A percentile compares a stretch with the other conserved stretches of the same genome.
Evolutionary conservation across 23 tunicate genomes (phyloP).

Genomic region (Phallusia fumigata): DNA sequence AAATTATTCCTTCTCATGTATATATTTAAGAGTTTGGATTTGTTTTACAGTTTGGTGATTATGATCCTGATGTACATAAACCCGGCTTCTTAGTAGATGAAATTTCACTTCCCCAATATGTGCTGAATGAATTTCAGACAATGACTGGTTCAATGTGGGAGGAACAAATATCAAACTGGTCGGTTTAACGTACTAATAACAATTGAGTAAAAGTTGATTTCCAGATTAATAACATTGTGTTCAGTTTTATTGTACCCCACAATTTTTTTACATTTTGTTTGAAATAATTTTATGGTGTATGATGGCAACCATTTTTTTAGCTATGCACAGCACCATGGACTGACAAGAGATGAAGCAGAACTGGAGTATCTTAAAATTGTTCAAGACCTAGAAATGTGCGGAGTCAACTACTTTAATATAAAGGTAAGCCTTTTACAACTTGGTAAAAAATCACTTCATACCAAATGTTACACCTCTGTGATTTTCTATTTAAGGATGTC

Average conservation of each 20-base stretch:
- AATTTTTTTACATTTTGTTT: no score
- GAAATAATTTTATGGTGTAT: no score
- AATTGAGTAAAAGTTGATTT: conserved; percentile 34
- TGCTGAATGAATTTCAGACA: conserved; percentile 66
- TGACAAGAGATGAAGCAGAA: conserved; percentile 86
- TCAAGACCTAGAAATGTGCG: conserved; percentile 87
- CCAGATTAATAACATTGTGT: no score
- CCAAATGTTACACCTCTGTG: not conserved
- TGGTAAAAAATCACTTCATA: not conserved
- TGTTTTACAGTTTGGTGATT: conserved; percentile 69
- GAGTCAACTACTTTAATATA: conserved; percentile 74
- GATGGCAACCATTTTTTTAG: no score
- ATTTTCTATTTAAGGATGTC: conserved; percentile 35
- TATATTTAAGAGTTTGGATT: not conserved
- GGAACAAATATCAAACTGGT: conserved; percentile 71
- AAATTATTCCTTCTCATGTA: not conserved
- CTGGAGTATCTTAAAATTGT: conserved; percentile 82
- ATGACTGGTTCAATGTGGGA: conserved; percentile 71
- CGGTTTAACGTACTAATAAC: not conserved
- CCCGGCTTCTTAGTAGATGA: conserved; percentile 69
- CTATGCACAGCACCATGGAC: conserved; percentile 72
- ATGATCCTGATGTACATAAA: conserved; percentile 73
- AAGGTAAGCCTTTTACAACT: conserved; percentile 25
- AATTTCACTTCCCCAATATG: conserved; percentile 49
- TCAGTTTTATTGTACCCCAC: no score